Percentiles rank a stretch among this genome's conserved stretches.
Conservation (phyloP, 92 coral and sea anemone genomes). For the Parazoanthus swiftii region DNA sequence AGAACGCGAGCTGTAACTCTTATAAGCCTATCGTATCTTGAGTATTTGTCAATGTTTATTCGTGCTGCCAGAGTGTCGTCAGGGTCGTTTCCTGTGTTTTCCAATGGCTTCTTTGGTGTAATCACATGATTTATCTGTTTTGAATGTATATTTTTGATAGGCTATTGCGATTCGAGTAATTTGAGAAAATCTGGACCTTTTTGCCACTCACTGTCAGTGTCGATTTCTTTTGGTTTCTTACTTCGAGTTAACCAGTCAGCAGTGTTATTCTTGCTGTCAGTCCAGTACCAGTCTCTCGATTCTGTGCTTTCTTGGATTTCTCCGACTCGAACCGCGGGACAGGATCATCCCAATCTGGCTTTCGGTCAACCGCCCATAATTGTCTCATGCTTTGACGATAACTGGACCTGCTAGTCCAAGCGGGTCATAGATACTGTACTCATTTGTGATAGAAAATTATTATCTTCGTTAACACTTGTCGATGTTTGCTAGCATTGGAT, state of each 20-base stretch:
- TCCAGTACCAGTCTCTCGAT: constrained; percentile 43
- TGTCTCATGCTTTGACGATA: no score
- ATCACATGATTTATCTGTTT: constrained; percentile 2
- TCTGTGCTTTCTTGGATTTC: constrained; percentile 44
- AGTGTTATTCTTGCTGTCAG: no score
- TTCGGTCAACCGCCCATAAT: no score
- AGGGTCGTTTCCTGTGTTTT: constrained; percentile 1
- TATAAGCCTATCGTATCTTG: constrained; percentile 32
- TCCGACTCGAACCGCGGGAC: constrained; percentile 34
- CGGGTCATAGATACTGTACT: no score
- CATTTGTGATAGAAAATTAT: no score
- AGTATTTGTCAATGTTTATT: constrained; percentile 42
- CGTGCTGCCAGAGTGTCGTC: not conserved
- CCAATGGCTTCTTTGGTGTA: not conserved
- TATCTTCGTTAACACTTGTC: no score
- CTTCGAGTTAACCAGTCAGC: constrained; percentile 42
- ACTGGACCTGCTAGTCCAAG: no score
- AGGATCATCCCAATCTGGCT: no score
- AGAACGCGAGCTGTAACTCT: constrained; percentile 19
- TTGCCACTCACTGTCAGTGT: constrained; percentile 58
- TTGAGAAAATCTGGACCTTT: constrained; percentile 56
- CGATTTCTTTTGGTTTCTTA: constrained; percentile 58
- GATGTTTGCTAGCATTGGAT: no score
- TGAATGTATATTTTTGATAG: constrained; percentile 29
- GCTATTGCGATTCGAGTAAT: constrained; percentile 44